Evolutionary conservation across 2,797 vertebrate species (phyloP).

Genomic region (Calcarius lapponicus): DNA sequence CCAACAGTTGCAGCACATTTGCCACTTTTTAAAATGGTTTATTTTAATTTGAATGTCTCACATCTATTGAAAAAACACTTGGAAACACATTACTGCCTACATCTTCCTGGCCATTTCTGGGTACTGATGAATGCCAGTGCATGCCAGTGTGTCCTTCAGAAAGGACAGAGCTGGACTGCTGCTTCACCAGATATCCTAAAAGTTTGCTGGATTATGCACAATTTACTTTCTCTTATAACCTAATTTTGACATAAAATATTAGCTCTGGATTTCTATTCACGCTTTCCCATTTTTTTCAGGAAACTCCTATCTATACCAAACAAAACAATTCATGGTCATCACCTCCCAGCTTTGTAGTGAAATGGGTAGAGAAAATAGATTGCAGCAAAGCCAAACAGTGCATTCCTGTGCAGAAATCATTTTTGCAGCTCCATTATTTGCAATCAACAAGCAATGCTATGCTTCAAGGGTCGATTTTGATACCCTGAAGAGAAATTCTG

Average conservation of each 20-base stretch:
- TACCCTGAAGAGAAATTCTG: neutral
- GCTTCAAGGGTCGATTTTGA: neutral
- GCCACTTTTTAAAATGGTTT: neutral
- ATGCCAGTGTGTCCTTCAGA: neutral
- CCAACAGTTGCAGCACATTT: slow-evolving; percentile 1
- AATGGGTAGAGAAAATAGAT: neutral
- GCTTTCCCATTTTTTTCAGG: neutral
- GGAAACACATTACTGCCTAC: neutral
- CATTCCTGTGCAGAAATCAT: neutral
- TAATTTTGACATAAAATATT: neutral
- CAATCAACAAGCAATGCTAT: neutral
- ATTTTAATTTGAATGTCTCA: neutral
- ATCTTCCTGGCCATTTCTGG: neutral
- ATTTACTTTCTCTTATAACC: neutral
- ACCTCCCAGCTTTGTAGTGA: neutral
- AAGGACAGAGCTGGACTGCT: neutral
- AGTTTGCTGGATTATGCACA: neutral
- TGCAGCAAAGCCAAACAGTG: neutral
- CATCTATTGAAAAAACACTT: neutral
- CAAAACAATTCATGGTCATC: neutral
- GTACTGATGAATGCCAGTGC: neutral
- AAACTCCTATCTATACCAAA: neutral
- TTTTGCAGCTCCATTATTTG: slow-evolving; percentile 16
- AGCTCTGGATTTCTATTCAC: neutral
- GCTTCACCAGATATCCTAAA: neutral